Evolutionary conservation across 2,797 vertebrate species (phyloP).

Genomic region (Scleropages formosus): DNA sequence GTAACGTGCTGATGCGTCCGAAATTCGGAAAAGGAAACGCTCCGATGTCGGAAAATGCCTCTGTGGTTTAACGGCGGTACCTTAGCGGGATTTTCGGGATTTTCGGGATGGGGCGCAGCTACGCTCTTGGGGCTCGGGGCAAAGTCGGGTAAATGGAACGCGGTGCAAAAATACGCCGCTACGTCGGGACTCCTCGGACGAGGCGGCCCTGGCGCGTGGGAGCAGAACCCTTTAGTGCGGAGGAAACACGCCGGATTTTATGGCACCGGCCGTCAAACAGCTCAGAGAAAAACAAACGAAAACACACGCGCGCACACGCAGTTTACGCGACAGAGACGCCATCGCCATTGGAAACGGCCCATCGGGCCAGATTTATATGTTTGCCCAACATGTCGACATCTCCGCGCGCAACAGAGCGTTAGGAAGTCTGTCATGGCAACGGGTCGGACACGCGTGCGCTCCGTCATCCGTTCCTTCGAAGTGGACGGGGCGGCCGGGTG

Average conservation of each 20-base stretch:
- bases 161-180: background rate
- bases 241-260: constrained; percentile 23
- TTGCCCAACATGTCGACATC: constrained; percentile 40
- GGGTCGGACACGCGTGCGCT: constrained; percentile 38
- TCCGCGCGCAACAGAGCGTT: constrained; percentile 27
- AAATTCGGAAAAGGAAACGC: constrained; percentile 5
- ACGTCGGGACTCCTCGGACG: background rate
- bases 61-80: background rate
- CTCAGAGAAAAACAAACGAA: constrained; percentile 1
- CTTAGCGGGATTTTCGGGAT: too few species aligned
- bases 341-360: constrained; percentile 29
- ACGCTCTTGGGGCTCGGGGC: background rate
- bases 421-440: constrained; percentile 42
- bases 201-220: background rate
- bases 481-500: constrained; percentile 23
- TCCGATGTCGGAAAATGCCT: background rate
- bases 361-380: constrained; percentile 32
- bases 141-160: background rate
- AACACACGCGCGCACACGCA: too few species aligned
- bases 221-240: background rate
- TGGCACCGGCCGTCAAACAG: background rate
- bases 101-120: too few species aligned
- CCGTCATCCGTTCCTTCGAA: constrained; percentile 40
- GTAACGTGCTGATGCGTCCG: background rate
- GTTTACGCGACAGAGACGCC: constrained; percentile 18